Conservation (phyloP, 2,797 vertebrate genomes). For the Paramormyrops hopkinsi region DNA sequence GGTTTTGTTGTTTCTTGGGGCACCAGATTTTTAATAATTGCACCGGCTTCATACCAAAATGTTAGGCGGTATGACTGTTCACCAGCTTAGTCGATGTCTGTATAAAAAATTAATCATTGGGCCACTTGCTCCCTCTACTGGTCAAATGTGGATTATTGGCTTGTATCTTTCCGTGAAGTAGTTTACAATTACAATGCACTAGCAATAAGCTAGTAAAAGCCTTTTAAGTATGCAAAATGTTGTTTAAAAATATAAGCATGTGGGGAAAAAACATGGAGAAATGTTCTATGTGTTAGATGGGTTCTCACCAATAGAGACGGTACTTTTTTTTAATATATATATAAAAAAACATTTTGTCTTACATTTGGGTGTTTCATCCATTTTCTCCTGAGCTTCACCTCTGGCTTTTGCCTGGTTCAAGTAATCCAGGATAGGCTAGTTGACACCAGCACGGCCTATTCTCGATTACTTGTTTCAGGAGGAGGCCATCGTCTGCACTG, state of each 20-base stretch:
- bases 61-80: background rate
- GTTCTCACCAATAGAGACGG: background rate
- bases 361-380: background rate
- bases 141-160: background rate
- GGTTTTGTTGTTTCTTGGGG: background rate
- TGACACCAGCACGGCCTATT: constrained; percentile 82
- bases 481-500: constrained; percentile 54
- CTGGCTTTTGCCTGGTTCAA: constrained; percentile 85
- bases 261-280: background rate
- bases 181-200: background rate
- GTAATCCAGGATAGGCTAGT: constrained; percentile 99
- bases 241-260: background rate
- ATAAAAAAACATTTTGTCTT: background rate
- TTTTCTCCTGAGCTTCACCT: background rate
- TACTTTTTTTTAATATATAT: background rate
- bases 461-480: constrained; percentile 98
- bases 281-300: background rate
- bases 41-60: background rate
- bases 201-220: background rate
- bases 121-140: constrained; percentile 9
- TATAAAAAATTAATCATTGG: constrained; percentile 24
- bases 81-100: background rate
- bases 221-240: background rate
- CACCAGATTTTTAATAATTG: background rate
- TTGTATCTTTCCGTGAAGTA: background rate